A percentile compares a stretch with the other conserved stretches of the same genome.
Conservation (phyloP, 2,888 invertebrate genomes). For the Hirtodrosophila cameraria region DNA sequence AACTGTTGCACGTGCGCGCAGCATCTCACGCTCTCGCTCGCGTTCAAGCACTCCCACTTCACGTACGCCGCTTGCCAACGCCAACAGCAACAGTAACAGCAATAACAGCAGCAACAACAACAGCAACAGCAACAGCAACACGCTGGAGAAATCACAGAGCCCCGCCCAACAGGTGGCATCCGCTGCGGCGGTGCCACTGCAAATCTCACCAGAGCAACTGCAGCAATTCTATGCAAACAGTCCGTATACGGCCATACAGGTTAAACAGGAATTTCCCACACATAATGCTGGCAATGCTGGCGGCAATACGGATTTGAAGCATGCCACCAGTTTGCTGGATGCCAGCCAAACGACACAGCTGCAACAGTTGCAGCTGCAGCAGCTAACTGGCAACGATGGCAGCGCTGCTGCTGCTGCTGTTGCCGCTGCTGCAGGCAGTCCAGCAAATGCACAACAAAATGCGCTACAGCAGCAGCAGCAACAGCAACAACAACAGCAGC, state of each 20-base stretch:
- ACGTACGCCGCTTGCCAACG: constrained; percentile 11
- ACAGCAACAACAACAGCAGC: constrained; percentile 86
- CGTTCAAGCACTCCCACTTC: constrained; percentile 59
- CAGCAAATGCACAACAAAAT: constrained; percentile 82
- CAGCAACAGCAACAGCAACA: constrained; percentile 58
- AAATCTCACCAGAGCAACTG: constrained; percentile 85
- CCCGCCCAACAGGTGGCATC: constrained; percentile 84
- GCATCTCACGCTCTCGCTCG: constrained; percentile 46
- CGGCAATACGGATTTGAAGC: constrained; percentile 72
- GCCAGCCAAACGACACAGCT: constrained; percentile 84
- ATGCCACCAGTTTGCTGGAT: constrained; percentile 83
- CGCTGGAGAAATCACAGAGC: constrained; percentile 87
- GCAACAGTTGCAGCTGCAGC: constrained; percentile 84
- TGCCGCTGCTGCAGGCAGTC: constrained; percentile 80
- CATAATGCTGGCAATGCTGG: constrained; percentile 48
- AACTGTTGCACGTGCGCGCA: constrained; percentile 13
- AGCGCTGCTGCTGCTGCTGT: constrained; percentile 45
- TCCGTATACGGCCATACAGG: constrained; percentile 84
- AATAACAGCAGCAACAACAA: background rate
- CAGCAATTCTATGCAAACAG: constrained; percentile 85
- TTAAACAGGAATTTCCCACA: constrained; percentile 84
- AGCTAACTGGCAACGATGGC: constrained; percentile 74
- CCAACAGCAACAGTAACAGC: constrained; percentile 3
- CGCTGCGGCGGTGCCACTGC: constrained; percentile 81
- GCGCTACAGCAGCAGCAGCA: constrained; percentile 83